phyloP scores from a whole-genome alignment of 2,797 vertebrate genomes.

The Falco peregrinus region DNA sequence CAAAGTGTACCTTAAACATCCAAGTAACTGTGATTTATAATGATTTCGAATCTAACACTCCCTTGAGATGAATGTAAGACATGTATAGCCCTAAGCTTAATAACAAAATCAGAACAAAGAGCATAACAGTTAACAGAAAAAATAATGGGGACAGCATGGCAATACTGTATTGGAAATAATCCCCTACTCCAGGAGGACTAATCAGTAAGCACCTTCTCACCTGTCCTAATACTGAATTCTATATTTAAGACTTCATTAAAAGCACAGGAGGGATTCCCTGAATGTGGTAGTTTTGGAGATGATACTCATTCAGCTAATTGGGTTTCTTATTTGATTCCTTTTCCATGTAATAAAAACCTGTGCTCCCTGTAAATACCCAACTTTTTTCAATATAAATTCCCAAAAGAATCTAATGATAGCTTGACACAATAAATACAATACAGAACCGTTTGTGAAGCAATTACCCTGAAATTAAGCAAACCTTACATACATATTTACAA shows the following conservation, averaged over 20 bases:
- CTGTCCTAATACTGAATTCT: background rate
- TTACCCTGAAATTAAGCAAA: background rate
- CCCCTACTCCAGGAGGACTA: background rate
- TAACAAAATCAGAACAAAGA: background rate
- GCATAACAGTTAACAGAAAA: background rate
- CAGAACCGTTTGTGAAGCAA: background rate
- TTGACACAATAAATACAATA: background rate
- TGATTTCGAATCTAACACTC: background rate
- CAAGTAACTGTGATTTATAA: background rate
- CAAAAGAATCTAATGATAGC: background rate
- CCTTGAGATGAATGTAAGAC: background rate
- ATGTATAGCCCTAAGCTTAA: background rate
- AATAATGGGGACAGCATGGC: background rate
- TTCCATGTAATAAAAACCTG: background rate
- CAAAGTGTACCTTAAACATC: background rate
- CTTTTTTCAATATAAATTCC: background rate
- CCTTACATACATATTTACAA: background rate
- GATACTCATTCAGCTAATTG: background rate
- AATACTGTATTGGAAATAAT: background rate
- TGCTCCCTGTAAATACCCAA: background rate
- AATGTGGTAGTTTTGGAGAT: background rate
- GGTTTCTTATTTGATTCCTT: background rate
- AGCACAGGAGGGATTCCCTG: background rate
- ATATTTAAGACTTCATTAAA: background rate
- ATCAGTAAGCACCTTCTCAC: background rate